phyloP scores from a whole-genome alignment of 2,888 invertebrate genomes.

The Melanophora roralis region DNA sequence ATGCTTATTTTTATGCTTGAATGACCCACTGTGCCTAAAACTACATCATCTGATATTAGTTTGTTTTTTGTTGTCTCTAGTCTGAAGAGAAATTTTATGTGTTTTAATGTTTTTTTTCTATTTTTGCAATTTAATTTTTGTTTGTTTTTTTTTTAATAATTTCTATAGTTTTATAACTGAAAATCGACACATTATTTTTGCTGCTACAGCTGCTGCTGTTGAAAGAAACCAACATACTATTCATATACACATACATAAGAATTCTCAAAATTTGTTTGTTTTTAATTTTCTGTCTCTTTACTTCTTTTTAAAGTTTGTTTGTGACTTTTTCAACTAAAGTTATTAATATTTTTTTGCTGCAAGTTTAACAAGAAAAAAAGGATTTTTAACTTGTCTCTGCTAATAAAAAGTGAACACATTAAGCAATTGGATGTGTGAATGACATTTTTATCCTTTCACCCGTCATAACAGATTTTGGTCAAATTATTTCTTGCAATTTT shows the following conservation, averaged over 20 bases:
- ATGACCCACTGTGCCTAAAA: constrained; percentile 23
- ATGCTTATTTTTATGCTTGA: no score
- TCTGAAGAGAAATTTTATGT: constrained; percentile 20
- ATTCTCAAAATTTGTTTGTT: constrained; percentile 35
- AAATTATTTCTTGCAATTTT: not conserved
- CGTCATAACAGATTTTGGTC: constrained; percentile 49
- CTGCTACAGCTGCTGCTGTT: not conserved
- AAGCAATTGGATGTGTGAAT: constrained; percentile 52
- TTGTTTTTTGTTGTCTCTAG: constrained; percentile 6
- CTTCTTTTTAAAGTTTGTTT: constrained; percentile 22
- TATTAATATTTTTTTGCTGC: constrained; percentile 34
- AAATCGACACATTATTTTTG: constrained; percentile 43
- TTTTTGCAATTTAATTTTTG: not conserved
- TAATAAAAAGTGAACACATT: constrained; percentile 48
- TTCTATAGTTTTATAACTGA: constrained; percentile 18
- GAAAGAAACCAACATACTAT: no score
- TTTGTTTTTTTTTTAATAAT: not conserved
- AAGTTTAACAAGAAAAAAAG: not conserved
- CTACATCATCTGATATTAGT: constrained; percentile 38
- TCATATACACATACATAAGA: no score
- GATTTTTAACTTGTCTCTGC: constrained; percentile 24
- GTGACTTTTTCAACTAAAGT: constrained; percentile 18
- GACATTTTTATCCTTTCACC: constrained; percentile 43
- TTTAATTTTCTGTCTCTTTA: constrained; percentile 20
- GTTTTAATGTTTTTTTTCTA: constrained; percentile 7